Base-by-base conservation (phyloP, 2,113 vertebrate genomes). In the Origma solitaria region DNA sequence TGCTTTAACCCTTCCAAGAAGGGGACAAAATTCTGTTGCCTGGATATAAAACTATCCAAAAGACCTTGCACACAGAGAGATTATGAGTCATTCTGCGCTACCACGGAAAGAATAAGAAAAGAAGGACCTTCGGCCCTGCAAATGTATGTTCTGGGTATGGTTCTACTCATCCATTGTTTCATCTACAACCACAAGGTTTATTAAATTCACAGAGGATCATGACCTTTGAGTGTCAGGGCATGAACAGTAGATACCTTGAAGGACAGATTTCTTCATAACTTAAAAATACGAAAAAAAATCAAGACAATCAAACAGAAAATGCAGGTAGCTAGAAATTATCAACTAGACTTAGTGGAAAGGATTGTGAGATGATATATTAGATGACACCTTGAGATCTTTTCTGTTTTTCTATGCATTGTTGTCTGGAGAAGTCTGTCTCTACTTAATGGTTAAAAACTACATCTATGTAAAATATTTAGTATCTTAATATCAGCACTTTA, bases 81-180 rank as follows among this genome's bases (percentile, higher is more conserved):
- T 77, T 58, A 62, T 70, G 37, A 47, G 4, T 44, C 11, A 38
- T 71, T 84, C 27, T 47, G 1, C 37, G 44, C n/a, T 70, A 60
- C 20, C 9, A 10, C 10, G 4, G 7, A 35, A 82, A 82, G 14
- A 66, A 17, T 40, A 60, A 73, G 54, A 79, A 77, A 60, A 73
- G 54, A 79, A 77, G 13, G 23, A 60, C 5, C 8, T 16, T 42
- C 28, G 6, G 4, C 77, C 17, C 62, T 68, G 17, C 7, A 83
- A 54, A 2, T 20, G 3, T 45, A 2, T 42, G 10, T 58, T 60
- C 45, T 58, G 35, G 2, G 4, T 68, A 9, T 30, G 3, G 9
- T 22, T 40, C 15, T 53, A 15, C 10, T 86, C 33, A 35, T 56
- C 13, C 19, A 35, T 20, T 0, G 0, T 25, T 28, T 60, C 16